Evolutionary conservation across 2,888 invertebrate genomes (phyloP), one percentile per base, ranked within the genome.

Genomic region (Rhagophthalmus giganteus): DNA sequence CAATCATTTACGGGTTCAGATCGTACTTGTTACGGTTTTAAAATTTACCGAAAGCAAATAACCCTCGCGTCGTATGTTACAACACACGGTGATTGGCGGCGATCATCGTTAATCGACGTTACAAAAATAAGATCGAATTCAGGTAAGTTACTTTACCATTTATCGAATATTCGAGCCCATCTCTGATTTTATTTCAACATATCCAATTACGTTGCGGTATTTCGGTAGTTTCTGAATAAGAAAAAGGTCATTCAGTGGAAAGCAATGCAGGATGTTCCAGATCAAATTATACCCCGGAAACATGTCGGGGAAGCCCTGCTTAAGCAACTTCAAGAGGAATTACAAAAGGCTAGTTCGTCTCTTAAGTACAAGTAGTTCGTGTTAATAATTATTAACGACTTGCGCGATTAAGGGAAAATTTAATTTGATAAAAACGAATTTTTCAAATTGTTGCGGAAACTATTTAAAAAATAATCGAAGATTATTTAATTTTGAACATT

Each of bases 271-370:
- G 60, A 60, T 60, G 58, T 60, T 57, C 57, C 58, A 53, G 60
- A 60, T 60, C 60, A 55, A 57, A 58, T 60, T 60, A 58, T 58
- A 45, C 49, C 45, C 55, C 58, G 60, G 58, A 60, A 60, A 49
- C 52, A 50, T 37, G 53, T 54, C 48, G 50, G 41, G 53, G 59
- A 57, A 59, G 57, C 59, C 59, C 54, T 59, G 59, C 55, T 50
- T 47, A 41, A 53, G 46, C 41, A 44, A n/a, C n/a, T n/a, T 49
- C 49, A 57, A 59, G 54, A 33, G 31, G 34, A 32, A 50, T 27
- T 35, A 25, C 11, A 24, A 39, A 52, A 55, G 47, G 47, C 42
- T 13, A 31, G 34, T 25, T 35, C 41, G 28, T 13, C 26, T 26
- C 28, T 27, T 44, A 14, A 9, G 24, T 24, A 35, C 12, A 24